Evolutionary conservation across 2,797 vertebrate genomes (phyloP).

Genomic region (Eulemur mongoz): DNA sequence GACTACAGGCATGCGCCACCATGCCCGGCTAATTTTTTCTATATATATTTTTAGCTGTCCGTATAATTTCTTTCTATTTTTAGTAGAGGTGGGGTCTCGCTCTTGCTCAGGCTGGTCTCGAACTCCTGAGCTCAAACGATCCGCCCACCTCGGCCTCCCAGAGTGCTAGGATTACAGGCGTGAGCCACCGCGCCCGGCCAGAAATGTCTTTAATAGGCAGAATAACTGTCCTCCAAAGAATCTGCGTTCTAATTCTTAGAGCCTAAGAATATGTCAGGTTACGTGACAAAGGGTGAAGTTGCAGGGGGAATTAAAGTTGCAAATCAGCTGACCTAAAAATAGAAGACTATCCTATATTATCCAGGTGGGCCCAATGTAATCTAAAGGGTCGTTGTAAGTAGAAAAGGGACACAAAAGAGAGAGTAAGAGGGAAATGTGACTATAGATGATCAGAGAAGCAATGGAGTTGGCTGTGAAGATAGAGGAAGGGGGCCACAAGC

Average conservation of each 20-base stretch:
- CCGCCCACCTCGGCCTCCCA: too few relatives aligned
- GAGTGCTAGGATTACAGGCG: too few relatives aligned
- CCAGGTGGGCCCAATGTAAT: not conserved
- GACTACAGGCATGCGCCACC: too few relatives aligned
- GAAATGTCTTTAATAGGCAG: not conserved
- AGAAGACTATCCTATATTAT: not conserved
- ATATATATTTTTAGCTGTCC: too few relatives aligned
- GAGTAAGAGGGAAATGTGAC: not conserved
- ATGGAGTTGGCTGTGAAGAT: not conserved
- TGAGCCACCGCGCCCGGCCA: too few relatives aligned
- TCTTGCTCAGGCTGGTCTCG: too few relatives aligned
- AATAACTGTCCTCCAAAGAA: not conserved
- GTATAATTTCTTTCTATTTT: too few relatives aligned
- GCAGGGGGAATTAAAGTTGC: not conserved
- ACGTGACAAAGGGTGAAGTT: not conserved
- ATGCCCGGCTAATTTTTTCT: too few relatives aligned
- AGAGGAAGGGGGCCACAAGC: not conserved
- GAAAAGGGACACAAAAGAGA: not conserved
- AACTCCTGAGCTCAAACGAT: too few relatives aligned
- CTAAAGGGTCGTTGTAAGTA: not conserved
- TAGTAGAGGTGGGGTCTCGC: too few relatives aligned
- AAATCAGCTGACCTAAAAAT: not conserved
- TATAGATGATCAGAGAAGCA: not conserved
- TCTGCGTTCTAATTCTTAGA: not conserved
- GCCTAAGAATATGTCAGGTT: not conserved